Evolutionary conservation across 2,113 vertebrate species (phyloP), one percentile per base, ranked within the genome.

Genomic region (Panthera leo): DNA sequence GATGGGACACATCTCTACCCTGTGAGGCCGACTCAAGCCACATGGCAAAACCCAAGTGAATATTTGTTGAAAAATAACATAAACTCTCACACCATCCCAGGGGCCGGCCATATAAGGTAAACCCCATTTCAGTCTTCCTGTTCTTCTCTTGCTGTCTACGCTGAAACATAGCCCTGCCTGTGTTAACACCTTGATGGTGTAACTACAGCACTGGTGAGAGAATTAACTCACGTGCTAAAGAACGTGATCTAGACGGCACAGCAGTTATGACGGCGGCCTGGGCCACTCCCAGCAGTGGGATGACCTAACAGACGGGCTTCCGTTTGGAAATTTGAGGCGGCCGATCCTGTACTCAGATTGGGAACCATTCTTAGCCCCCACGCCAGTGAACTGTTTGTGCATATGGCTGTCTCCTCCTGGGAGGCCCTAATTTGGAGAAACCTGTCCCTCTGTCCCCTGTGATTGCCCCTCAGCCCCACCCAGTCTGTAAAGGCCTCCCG

Each of bases 81-180:
- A 18, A 65, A 68, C 23, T 18, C 0, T 48, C 78, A 29, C 10
- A 18, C 39, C 10, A 0, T 85, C 55, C 8, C 23, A 12, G n/a
- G n/a, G 23, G 65, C 73, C 18, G 55, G 65, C 12, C 67, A 9
- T 15, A 8, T 79, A n/a, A 25, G 25, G 48, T 21, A 14, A 55
- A 9, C 16, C 15, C 12, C 58, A 0, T 5, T 1, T 25, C 36
- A 23, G 7, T 16, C 78, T 29, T 6, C 73, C n/a, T 4, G 0
- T 23, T 63, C n/a, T 18, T 80, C 48, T 83, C 15, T 67, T 48
- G 4, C 53, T 51, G 27, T 61, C 15, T 42, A 10, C 45, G n/a
- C 45, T 16, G 55, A 53, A 53, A 45, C n/a, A 10, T 2, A 61
- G 6, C 63, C 63, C 27, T 45, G 21, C 31, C 5, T 18, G 0